Conservation (phyloP, 2,797 vertebrate genomes). For the Pitangus sulphuratus region DNA sequence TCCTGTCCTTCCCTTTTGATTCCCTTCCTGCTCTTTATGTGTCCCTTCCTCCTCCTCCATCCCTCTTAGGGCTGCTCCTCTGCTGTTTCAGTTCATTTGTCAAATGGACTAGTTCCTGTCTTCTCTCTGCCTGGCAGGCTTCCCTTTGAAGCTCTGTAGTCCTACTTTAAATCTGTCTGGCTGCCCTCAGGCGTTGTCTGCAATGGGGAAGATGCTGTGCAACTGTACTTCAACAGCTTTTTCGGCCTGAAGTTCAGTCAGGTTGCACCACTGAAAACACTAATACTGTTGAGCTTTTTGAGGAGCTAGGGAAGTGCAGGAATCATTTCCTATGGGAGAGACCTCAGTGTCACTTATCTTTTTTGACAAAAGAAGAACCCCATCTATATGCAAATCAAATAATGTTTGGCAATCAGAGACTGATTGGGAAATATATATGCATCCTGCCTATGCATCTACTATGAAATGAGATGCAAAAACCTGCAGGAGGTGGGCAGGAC, state of each 20-base stretch:
- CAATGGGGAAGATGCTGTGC: not conserved
- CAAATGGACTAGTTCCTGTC: conserved; percentile 20
- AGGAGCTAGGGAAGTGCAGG: not conserved
- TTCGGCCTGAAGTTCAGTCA: not conserved
- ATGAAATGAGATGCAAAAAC: not conserved
- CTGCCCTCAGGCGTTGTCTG: conserved; percentile 4
- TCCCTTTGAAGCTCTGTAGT: conserved; percentile 49
- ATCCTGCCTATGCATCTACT: not conserved
- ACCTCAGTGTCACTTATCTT: not conserved
- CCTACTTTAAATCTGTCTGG: conserved; percentile 4
- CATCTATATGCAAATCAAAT: not conserved
- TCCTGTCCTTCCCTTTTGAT: not conserved
- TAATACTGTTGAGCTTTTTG: not conserved
- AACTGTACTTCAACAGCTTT: not conserved
- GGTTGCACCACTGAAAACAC: not conserved
- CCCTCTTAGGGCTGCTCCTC: not conserved
- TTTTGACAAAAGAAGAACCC: not conserved
- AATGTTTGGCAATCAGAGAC: not conserved
- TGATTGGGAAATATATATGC: not conserved
- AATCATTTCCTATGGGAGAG: not conserved
- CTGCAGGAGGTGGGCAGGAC: not conserved
- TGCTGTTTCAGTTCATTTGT: conserved; percentile 52
- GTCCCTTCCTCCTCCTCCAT: not conserved
- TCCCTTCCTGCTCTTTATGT: not conserved
- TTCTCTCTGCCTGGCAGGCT: conserved; percentile 34